Conservation (phyloP, 2,888 invertebrate genomes). For the Leptura quadrifasciata region DNA sequence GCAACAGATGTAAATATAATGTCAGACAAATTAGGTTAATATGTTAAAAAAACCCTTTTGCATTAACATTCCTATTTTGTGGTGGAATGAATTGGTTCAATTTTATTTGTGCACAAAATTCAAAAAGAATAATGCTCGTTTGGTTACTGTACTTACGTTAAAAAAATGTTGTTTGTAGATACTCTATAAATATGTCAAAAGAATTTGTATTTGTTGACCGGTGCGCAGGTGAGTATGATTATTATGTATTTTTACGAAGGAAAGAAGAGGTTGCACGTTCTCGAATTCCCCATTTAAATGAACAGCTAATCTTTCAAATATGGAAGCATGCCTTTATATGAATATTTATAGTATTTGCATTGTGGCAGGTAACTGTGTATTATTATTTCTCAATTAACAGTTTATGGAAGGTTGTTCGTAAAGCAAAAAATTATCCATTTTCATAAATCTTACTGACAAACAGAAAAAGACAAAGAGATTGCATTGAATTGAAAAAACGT, state of each 20-base stretch:
- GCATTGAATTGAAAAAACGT: too few species aligned
- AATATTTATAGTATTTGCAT: not conserved
- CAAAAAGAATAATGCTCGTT: too few species aligned
- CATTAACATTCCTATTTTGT: too few species aligned
- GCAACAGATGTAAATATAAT: too few species aligned
- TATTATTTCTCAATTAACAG: not conserved
- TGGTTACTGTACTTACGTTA: not conserved
- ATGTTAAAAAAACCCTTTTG: too few species aligned
- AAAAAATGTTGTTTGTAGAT: too few species aligned
- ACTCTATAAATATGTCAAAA: not conserved
- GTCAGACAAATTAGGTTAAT: too few species aligned
- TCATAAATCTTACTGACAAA: too few species aligned
- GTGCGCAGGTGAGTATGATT: not conserved
- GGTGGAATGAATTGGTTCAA: too few species aligned
- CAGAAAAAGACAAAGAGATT: too few species aligned
- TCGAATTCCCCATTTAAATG: not conserved
- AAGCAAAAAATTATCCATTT: too few species aligned
- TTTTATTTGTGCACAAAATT: too few species aligned
- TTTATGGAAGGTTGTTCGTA: not conserved
- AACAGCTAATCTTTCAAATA: not conserved
- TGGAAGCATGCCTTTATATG: not conserved
- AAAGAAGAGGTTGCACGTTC: not conserved
- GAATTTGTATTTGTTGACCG: not conserved
- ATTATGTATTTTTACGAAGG: not conserved
- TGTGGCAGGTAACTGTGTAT: conserved; percentile 3